Evolutionary conservation across 2,113 vertebrate species (phyloP), one percentile per base, ranked within the genome.

Genomic region (Agapornis roseicollis): DNA sequence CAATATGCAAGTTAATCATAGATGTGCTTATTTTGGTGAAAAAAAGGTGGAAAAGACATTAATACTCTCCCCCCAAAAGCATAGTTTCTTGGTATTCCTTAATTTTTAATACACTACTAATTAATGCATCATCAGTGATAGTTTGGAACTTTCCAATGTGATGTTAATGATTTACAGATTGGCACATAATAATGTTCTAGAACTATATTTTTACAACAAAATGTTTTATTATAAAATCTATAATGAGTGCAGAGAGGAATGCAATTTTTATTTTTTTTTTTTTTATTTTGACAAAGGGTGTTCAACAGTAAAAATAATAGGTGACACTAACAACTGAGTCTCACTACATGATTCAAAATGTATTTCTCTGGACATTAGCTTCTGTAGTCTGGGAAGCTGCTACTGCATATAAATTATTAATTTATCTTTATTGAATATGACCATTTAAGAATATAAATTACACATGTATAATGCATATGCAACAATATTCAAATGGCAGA

Each of bases 391-490:
- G n/a, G 46, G 14, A 81, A 88, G 39, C 49, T 89, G 55, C 65
- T 80, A 39, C 71, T 89, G 70, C 24, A 46, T 37, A 29, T 86
- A 77, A 95, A 33, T 90, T 71, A 88, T 93, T 90, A 78, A 95
- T 94, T 80, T 31, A 68, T 72, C 74, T 91, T 78, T 85, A 88
- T 58, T 89, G 88, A 72, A 86, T 72, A 41, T 47, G 56, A 27
- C 47, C 56, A 81, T 49, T 92, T 79, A 73, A 63, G 82, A 84
- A 77, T 85, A 72, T 89, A 94, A 93, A 83, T 93, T 88, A 74
- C 83, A 90, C 31, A 46, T 80, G 60, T 83, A 24, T 74, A 88
- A 93, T 72, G 85, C 55, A 85, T 13, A 78, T 33, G 35, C 50
- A 73, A 25, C 35, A 78, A 47, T 46, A 27, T 64, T 69, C n/a